phyloP scores from a whole-genome alignment of 2,113 vertebrate species.

The Ailuropoda melanoleuca region DNA sequence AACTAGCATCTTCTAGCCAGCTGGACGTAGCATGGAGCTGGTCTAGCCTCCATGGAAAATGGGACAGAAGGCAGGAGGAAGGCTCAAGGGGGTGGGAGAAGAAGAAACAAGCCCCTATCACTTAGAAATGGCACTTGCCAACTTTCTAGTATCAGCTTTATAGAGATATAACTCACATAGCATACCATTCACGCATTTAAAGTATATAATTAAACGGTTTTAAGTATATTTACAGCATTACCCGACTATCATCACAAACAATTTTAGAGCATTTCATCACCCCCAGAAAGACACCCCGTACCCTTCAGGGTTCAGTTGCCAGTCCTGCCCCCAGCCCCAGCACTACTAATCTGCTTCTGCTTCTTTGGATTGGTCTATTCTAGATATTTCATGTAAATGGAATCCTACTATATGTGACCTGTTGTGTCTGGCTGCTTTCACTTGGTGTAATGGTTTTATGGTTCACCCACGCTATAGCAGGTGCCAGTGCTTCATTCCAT shows the following conservation, averaged over 20 bases:
- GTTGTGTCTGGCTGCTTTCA: not conserved
- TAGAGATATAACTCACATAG: not conserved
- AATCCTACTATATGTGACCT: accelerated
- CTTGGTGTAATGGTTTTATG: not conserved
- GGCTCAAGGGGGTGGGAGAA: not conserved
- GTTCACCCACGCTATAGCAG: not conserved
- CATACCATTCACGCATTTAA: not conserved
- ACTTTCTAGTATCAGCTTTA: not conserved
- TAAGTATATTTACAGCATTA: not conserved
- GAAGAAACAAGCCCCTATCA: not conserved
- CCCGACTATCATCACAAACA: not conserved
- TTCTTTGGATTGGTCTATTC: not conserved
- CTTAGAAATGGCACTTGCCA: not conserved
- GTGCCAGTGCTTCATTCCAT: not conserved
- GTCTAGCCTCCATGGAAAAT: not conserved
- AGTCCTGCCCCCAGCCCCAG: not conserved
- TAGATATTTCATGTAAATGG: not conserved
- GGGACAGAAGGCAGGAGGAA: not conserved
- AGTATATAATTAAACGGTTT: not conserved
- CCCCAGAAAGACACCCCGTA: not conserved
- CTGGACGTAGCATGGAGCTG: not conserved
- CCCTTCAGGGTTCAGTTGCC: not conserved
- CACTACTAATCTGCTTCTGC: accelerated
- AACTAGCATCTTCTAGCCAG: not conserved
- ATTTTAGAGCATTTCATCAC: not conserved